A percentile compares a stretch with the other conserved stretches of the same genome.
Conservation (phyloP, 2,888 invertebrate genomes). For the Drosophila diplacantha region DNA sequence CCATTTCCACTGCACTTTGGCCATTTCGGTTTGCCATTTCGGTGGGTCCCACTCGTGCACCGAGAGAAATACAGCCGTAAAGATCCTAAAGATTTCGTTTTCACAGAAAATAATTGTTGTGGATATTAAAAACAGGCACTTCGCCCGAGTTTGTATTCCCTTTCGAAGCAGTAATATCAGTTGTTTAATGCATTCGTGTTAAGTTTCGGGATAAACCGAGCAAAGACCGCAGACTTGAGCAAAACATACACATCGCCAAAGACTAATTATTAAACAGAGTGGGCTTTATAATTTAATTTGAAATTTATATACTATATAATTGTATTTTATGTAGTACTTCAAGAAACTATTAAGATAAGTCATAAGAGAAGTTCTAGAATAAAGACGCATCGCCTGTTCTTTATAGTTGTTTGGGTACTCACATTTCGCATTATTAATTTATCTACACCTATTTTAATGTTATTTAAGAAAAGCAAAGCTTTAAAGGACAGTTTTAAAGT, state of each 20-base stretch:
- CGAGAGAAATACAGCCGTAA: neutral
- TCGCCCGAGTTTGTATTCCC: neutral
- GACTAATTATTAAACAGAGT: too few species aligned
- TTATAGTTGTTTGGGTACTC: too few species aligned
- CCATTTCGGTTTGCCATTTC: constrained; percentile 50
- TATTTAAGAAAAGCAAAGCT: neutral
- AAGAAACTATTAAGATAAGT: too few species aligned
- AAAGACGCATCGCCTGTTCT: too few species aligned
- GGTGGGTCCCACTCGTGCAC: constrained; percentile 7
- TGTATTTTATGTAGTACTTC: too few species aligned
- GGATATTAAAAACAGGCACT: neutral
- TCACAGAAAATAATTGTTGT: neutral
- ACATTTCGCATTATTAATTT: neutral
- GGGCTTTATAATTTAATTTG: neutral
- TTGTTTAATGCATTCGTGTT: too few species aligned
- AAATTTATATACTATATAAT: too few species aligned
- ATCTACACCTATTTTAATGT: neutral
- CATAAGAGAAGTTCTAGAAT: too few species aligned
- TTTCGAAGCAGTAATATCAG: neutral
- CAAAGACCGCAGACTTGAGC: too few species aligned
- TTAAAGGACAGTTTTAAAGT: neutral
- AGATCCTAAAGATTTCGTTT: neutral
- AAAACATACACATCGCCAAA: too few species aligned
- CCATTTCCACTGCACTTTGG: constrained; percentile 50
- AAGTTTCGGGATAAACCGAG: too few species aligned